phyloP scores from a whole-genome alignment of 2,113 vertebrate genomes.

The Albula goreensis region DNA sequence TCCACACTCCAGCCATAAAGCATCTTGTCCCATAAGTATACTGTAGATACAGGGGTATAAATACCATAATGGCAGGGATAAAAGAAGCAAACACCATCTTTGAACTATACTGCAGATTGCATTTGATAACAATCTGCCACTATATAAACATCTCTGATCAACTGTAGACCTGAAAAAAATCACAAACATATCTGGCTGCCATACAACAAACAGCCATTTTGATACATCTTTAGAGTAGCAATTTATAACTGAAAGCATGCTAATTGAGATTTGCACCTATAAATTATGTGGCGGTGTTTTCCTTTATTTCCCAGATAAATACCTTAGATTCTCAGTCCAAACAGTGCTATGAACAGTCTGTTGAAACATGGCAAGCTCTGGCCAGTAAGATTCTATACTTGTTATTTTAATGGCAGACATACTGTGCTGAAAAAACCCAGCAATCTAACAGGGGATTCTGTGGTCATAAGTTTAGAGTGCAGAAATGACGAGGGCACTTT shows the following conservation, averaged over 20 bases:
- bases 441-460: neutral
- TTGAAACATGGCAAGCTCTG: no score
- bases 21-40: neutral
- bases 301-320: no score
- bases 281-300: neutral
- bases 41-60: neutral
- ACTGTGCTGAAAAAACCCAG: neutral
- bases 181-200: neutral
- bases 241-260: neutral
- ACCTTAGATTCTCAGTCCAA: no score
- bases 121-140: neutral
- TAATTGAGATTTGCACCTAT: neutral
- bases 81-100: neutral
- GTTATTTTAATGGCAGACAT: neutral
- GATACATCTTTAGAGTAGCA: neutral
- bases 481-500: slow-evolving; percentile 12
- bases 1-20: neutral
- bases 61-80: slow-evolving; percentile 2
- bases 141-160: neutral
- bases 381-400: neutral
- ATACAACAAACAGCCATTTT: neutral
- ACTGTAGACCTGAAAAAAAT: neutral
- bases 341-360: no score
- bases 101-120: neutral
- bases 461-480: slow-evolving; percentile 12